phyloP scores from a whole-genome alignment of 2,888 invertebrate species.

The Lithophane semibrunnea region DNA sequence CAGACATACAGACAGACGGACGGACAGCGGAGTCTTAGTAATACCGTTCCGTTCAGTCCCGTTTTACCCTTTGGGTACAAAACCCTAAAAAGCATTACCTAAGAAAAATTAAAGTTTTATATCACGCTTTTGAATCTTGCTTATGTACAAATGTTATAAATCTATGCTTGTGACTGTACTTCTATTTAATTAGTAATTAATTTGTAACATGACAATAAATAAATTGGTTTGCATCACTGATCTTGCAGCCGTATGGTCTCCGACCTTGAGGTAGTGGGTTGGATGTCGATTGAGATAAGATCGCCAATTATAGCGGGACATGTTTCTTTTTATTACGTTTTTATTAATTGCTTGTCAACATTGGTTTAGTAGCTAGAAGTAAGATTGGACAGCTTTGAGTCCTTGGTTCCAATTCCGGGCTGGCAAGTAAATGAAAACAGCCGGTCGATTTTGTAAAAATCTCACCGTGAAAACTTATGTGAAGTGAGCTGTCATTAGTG shows the following conservation, averaged over 20 bases:
- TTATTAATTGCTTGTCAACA: slow-evolving; percentile 37
- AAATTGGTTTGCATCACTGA: slow-evolving; percentile 27
- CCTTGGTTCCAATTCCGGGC: not conserved
- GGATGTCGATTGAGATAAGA: slow-evolving; percentile 43
- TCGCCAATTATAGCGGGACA: slow-evolving; percentile 38
- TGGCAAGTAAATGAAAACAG: not conserved
- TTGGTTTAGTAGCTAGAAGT: not conserved
- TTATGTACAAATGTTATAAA: no score
- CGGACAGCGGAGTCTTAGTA: no score
- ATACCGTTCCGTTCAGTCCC: no score
- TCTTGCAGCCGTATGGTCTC: slow-evolving; percentile 27
- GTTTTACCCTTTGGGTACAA: no score
- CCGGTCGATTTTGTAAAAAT: no score
- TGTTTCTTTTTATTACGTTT: slow-evolving; percentile 32
- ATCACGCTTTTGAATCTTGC: no score
- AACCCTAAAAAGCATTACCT: no score
- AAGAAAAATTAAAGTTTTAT: no score
- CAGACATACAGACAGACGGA: no score
- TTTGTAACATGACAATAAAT: slow-evolving; percentile 17
- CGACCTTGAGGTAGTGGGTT: slow-evolving; percentile 37
- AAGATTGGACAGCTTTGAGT: not conserved
- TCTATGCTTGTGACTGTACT: not conserved
- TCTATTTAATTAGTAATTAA: not conserved
- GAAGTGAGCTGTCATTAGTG: no score
- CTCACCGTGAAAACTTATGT: no score